Percentiles rank a stretch among this genome's conserved stretches.
Conservation (phyloP, 2,113 vertebrate genomes). For the Crotalus horridus region DNA sequence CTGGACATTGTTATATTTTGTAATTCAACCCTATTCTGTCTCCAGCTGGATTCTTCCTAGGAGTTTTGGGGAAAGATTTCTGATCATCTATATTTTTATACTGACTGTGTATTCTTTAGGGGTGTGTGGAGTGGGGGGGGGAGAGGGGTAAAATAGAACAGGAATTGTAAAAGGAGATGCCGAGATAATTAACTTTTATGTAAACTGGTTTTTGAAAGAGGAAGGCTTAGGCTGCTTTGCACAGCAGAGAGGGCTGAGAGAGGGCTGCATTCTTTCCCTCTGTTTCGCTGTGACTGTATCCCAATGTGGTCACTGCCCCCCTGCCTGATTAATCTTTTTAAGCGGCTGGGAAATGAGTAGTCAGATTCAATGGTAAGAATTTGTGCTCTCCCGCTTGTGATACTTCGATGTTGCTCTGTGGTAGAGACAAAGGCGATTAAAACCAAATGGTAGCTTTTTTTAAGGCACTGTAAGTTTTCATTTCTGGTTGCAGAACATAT, state of each 20-base stretch:
- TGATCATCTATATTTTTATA: background rate
- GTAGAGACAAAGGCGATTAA: background rate
- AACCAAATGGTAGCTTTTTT: background rate
- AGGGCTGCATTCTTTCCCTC: background rate
- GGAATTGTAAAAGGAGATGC: background rate
- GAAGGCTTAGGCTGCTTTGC: background rate
- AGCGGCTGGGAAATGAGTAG: conserved; percentile 2
- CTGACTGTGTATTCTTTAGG: background rate
- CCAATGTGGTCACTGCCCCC: background rate
- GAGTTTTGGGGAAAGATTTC: background rate
- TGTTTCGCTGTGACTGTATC: conserved; percentile 2
- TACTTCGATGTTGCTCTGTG: background rate
- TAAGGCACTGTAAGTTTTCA: background rate
- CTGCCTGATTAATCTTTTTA: conserved; percentile 7
- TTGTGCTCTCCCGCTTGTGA: background rate
- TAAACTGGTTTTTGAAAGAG: background rate
- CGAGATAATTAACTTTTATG: background rate
- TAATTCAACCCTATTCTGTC: conserved; percentile 13
- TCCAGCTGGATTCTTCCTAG: background rate
- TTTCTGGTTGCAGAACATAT: background rate
- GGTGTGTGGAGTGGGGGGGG: background rate
- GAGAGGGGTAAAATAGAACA: background rate
- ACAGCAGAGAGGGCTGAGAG: background rate
- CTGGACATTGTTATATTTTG: background rate
- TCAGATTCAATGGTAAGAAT: background rate